Base-by-base conservation (phyloP, 2,888 invertebrate genomes). In the Choreutis nemorana region DNA sequence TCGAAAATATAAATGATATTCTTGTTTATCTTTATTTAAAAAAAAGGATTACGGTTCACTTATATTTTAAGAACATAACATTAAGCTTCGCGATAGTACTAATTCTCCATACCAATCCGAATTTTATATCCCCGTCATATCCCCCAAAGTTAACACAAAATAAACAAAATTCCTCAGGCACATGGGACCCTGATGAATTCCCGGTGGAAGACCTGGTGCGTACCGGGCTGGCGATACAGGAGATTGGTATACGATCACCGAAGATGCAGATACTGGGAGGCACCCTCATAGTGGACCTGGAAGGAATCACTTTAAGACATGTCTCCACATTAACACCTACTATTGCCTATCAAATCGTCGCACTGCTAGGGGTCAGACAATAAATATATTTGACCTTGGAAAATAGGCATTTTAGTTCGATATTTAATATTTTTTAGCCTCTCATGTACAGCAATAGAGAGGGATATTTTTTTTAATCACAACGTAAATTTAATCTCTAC, bases 271-370 rank as follows among this genome's bases (percentile, higher is more conserved):
- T 75, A 6, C 20, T 75, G 1, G 75, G 67, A 0, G 60, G 60
- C 2, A 62, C 65, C 0, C 51, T 57, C 2, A 50, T 77, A 1
- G 55, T 75, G 2, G 77, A 77, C 44, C 40, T 73, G 28, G 61
- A 61, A 8, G 68, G 68, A 1, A 25, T 73, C 10, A 51, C 64
- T 1, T 22, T 75, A 20, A 42, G 55, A 2, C 77, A 77, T 14
- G 54, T 67, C 5, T 43, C 75, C 0, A 41, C 61, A 0, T 32
- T 77, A 9, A 75, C 73, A 1, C 77, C 77, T 0, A 57, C 68
- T 2, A 50, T 75, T 1, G 75, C 75, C 0, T 64, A 73, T 32
- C 75, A 75, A 42, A 71, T 77, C 11, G 72, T 73, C 2, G 44
- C 44, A 12, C 42, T 77, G 1, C 41, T 72, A 53, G 77, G 77